Conservation (phyloP, 2,113 vertebrate genomes). For the Callithrix jacchus region DNA sequence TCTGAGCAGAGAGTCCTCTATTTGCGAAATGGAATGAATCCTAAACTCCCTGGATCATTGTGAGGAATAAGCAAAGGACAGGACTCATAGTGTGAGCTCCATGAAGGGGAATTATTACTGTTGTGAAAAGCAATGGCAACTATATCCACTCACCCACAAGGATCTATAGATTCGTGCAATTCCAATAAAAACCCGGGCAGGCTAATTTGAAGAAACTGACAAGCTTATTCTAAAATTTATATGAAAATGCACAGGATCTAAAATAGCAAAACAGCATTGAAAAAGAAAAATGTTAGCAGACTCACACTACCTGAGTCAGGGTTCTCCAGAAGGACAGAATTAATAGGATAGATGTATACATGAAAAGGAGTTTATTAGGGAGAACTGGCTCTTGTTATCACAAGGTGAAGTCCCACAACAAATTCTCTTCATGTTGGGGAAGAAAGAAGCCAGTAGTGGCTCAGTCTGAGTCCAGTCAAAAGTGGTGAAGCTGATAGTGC, state of each 20-base stretch:
- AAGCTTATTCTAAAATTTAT: neutral
- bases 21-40: neutral
- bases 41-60: neutral
- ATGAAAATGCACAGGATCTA: neutral
- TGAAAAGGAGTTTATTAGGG: no score
- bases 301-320: neutral
- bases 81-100: neutral
- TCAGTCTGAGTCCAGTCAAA: no score
- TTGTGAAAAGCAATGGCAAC: neutral
- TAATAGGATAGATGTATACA: no score
- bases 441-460: no score
- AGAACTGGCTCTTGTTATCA: no score
- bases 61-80: neutral
- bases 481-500: no score
- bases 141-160: neutral
- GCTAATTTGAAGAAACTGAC: conserved; percentile 26
- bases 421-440: no score
- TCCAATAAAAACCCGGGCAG: neutral
- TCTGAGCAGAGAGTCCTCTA: neutral
- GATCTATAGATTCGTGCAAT: neutral
- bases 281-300: neutral
- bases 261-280: conserved; percentile 11
- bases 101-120: neutral
- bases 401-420: no score
- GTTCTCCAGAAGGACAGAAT: no score